Conservation (phyloP, 2,797 vertebrate species). For the Lates japonicus region DNA sequence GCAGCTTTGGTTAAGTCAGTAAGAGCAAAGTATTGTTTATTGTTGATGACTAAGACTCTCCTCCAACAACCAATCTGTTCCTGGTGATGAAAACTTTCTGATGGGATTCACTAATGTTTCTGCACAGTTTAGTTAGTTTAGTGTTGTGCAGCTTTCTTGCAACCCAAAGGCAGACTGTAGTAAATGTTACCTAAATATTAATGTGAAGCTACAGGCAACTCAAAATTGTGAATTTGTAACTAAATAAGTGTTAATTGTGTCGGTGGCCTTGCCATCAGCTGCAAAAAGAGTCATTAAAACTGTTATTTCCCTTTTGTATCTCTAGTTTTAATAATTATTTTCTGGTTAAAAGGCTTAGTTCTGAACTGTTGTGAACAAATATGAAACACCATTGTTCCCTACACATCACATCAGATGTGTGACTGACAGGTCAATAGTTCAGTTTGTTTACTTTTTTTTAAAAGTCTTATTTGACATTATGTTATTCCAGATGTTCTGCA, state of each 20-base stretch:
- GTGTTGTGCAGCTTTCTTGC: not conserved
- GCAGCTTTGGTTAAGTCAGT: not conserved
- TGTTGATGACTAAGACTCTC: not conserved
- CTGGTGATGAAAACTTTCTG: not conserved
- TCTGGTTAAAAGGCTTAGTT: not conserved
- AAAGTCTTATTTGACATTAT: not conserved
- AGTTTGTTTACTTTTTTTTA: not conserved
- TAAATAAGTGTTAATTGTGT: conserved; percentile 25
- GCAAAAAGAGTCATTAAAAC: not conserved
- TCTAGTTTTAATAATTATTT: not conserved
- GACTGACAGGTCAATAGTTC: not conserved
- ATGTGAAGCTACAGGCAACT: conserved; percentile 15
- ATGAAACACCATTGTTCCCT: not conserved
- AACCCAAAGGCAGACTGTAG: conserved; percentile 7
- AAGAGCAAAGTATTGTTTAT: not conserved
- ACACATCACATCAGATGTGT: not conserved
- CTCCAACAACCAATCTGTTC: not conserved
- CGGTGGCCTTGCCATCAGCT: conserved; percentile 19
- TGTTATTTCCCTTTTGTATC: conserved; percentile 1
- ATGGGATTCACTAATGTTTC: not conserved
- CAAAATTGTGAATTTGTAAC: conserved; percentile 3
- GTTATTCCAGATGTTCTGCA: too few relatives aligned
- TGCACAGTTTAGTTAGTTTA: conserved; percentile 7
- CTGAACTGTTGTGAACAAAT: not conserved
- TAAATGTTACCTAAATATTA: conserved; percentile 36